Conservation (phyloP, 2,888 invertebrate species). For the Pecten maximus region DNA sequence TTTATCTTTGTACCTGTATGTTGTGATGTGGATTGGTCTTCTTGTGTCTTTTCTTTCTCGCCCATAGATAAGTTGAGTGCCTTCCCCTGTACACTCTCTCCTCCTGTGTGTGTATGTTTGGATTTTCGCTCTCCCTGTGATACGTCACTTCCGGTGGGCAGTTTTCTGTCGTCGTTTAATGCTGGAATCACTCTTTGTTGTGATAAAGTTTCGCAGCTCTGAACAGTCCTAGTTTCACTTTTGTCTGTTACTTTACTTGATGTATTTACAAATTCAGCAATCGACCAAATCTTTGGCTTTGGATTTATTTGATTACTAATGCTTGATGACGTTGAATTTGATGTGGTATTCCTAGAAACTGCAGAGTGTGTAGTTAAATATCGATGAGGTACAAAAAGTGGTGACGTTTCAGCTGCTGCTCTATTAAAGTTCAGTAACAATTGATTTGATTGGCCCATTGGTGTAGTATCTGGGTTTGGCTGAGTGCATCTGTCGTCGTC, state of each 20-base stretch:
- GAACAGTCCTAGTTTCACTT: background rate
- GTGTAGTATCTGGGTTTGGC: background rate
- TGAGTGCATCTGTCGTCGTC: constrained; percentile 42
- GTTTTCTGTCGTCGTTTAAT: background rate
- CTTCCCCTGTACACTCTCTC: background rate
- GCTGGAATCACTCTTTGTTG: background rate
- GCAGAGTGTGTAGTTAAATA: background rate
- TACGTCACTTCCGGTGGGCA: background rate
- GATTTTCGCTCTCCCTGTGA: background rate
- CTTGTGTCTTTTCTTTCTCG: background rate
- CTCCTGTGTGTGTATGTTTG: background rate
- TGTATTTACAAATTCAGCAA: constrained; percentile 64
- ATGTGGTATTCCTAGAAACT: background rate
- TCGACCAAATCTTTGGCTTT: constrained; percentile 77
- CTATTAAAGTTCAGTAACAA: constrained; percentile 17
- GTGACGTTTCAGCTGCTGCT: background rate
- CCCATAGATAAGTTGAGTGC: background rate
- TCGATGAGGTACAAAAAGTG: background rate
- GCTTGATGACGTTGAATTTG: background rate
- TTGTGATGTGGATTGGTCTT: background rate
- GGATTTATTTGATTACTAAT: background rate
- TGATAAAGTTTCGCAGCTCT: background rate
- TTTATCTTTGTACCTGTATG: background rate
- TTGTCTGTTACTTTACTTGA: background rate
- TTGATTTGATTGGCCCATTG: background rate